A percentile compares a stretch with the other conserved stretches of the same genome.
Conservation (phyloP, 1,140 invertebrate species). For the Panagrolaimus sp. region DNA sequence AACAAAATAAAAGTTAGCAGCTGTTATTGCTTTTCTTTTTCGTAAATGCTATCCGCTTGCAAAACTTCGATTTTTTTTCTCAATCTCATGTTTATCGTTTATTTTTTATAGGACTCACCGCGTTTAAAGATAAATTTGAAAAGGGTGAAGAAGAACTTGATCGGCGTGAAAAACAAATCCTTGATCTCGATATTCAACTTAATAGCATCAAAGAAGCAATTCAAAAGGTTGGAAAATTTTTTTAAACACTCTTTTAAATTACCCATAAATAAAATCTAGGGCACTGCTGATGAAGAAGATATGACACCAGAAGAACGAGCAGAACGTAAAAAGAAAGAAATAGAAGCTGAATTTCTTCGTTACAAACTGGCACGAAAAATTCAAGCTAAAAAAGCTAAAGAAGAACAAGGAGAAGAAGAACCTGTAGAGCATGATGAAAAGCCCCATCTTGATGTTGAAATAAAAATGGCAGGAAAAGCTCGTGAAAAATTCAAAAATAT, state of each 20-base stretch:
- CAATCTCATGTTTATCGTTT: neutral
- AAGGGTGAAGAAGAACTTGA: slow-evolving; percentile 46
- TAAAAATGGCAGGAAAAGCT: slow-evolving; percentile 55
- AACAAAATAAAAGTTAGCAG: slow-evolving; percentile 29
- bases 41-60: neutral
- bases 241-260: no score
- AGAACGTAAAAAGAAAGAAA: slow-evolving; percentile 55
- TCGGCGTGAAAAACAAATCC: slow-evolving; percentile 35
- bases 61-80: neutral
- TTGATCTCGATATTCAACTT: slow-evolving; percentile 52
- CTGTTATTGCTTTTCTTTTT: slow-evolving; percentile 55
- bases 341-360: slow-evolving; percentile 55
- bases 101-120: slow-evolving; percentile 37
- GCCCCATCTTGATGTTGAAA: slow-evolving; percentile 43
- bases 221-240: slow-evolving; percentile 36
- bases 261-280: neutral
- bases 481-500: slow-evolving; percentile 54
- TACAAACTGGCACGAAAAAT: slow-evolving; percentile 55
- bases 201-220: slow-evolving; percentile 52
- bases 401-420: slow-evolving; percentile 27
- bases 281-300: slow-evolving; percentile 32
- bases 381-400: slow-evolving; percentile 29
- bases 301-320: slow-evolving; percentile 57
- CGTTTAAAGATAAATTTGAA: slow-evolving; percentile 56
- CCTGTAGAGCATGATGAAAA: slow-evolving; percentile 25